A percentile compares a stretch with the other conserved stretches of the same genome.
phyloP scores from a whole-genome alignment of 2,888 invertebrate species.

The Liodrosophila aerea region DNA sequence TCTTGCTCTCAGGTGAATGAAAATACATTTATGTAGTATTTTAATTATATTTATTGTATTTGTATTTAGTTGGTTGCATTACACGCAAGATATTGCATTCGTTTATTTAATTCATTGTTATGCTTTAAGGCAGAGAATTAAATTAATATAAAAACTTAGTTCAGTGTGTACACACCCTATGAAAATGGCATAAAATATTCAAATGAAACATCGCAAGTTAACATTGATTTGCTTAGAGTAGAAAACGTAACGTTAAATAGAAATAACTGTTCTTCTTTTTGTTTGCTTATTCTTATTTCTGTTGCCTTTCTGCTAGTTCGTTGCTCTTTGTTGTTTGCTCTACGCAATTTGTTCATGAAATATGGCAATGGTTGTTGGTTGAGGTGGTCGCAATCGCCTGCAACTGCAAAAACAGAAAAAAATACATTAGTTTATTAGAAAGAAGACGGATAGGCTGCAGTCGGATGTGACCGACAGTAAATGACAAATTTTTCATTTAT shows the following conservation, averaged over 20 bases:
- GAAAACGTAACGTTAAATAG: conserved; percentile 73
- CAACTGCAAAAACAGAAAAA: conserved; percentile 8
- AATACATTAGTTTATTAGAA: not conserved
- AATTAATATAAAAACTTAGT: conserved; percentile 41
- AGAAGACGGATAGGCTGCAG: not conserved
- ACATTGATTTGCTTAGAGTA: conserved; percentile 72
- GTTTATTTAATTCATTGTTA: conserved; percentile 11
- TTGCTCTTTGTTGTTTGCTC: conserved; percentile 23
- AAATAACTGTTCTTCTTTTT: conserved; percentile 63
- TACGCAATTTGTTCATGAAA: conserved; percentile 65
- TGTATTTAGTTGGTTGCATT: conserved; percentile 52
- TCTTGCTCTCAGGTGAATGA: conserved; percentile 3
- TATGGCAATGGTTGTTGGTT: conserved; percentile 61
- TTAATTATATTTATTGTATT: conserved; percentile 71
- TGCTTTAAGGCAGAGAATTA: not conserved
- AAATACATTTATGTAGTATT: conserved; percentile 59
- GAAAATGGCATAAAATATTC: conserved; percentile 51
- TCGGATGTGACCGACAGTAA: no score
- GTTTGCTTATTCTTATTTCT: conserved; percentile 13
- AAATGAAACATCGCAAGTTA: conserved; percentile 54
- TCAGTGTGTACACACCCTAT: conserved; percentile 35
- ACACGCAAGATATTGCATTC: conserved; percentile 35
- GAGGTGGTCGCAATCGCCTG: conserved; percentile 35
- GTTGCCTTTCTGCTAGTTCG: conserved; percentile 1
- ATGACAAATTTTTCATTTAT: no score